Evolutionary conservation across 2,888 invertebrate species (phyloP), one percentile per base, ranked within the genome.

Genomic region (Thymelicus lineola): DNA sequence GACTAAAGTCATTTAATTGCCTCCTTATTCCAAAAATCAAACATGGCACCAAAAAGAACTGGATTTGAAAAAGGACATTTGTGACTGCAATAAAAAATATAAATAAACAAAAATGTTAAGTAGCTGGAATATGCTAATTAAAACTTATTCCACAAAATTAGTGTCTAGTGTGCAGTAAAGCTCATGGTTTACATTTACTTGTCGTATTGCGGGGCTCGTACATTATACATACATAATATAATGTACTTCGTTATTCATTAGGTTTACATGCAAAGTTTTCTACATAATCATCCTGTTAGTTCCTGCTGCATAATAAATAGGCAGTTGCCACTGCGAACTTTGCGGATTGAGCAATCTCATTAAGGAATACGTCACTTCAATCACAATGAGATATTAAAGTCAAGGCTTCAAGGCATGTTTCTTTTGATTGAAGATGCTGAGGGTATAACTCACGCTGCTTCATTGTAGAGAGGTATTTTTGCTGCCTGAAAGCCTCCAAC

Each of bases 221-320:
- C 58, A 50, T 38, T 69, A 63, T 63, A 58, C 38, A 42, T 58
- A 69, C 58, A 50, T 38, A 63, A 63, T 63, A 58, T 63, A 74
- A 74, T 70, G 70, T 63, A 73, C 72, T 75, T 73, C 64, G 70
- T 76, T 77, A 75, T 75, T 75, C 76, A 75, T 74, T 73, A 75
- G 63, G 65, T 66, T 73, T 72, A 74, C 71, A 69, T 70, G 69
- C 68, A 59, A 75, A 78, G 73, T 75, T 77, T 76, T 76, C 77
- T 75, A 76, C 71, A 66, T 68, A 72, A 71, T 64, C 63, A 73
- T 70, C 73, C n/a, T 64, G 75, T 72, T 66, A 60, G 61, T 46
- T 57, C 48, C 45, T 58, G 58, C 38, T 64, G 58, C 62, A 64
- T 64, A 69, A 64, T 69, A 69, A 28, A 69, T 69, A 57, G 58